Percentiles rank a stretch among this genome's conserved stretches.
Conservation (phyloP, 2,888 invertebrate species). For the Oscheius sp. region DNA sequence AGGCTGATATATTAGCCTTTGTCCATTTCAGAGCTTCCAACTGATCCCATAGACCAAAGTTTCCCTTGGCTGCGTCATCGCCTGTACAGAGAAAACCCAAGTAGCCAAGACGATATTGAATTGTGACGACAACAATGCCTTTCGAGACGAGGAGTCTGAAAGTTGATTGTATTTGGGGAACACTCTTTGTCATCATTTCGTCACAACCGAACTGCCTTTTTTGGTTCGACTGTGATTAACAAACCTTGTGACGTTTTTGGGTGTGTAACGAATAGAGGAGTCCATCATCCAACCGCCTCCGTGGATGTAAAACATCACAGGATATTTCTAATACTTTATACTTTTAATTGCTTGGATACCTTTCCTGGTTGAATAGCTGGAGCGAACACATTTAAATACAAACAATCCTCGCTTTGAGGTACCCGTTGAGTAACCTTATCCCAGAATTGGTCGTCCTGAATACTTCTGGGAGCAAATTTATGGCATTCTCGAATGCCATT, state of each 20-base stretch:
- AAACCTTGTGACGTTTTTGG: constrained; percentile 49
- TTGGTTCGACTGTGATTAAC: not conserved
- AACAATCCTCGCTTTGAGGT: constrained; percentile 62
- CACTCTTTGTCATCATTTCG: constrained; percentile 24
- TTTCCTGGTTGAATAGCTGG: constrained; percentile 39
- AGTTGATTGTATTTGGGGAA: not conserved
- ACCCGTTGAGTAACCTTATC: constrained; percentile 46
- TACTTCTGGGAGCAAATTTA: constrained; percentile 51
- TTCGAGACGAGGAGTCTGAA: constrained; percentile 56
- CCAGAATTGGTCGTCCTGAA: constrained; percentile 62
- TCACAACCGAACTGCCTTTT: not conserved
- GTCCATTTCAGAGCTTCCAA: constrained; percentile 58
- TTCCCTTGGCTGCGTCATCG: constrained; percentile 56
- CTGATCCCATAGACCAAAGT: constrained; percentile 50
- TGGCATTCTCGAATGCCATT: constrained; percentile 46
- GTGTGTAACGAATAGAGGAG: constrained; percentile 49
- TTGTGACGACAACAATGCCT: constrained; percentile 65
- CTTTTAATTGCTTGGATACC: not conserved
- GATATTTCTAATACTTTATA: constrained; percentile 49
- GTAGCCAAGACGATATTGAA: constrained; percentile 65
- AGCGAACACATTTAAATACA: constrained; percentile 62
- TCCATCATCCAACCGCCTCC: constrained; percentile 65
- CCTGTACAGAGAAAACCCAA: constrained; percentile 65
- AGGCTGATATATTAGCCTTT: constrained; percentile 55
- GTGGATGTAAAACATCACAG: constrained; percentile 67